Base-by-base conservation (phyloP, 1,140 invertebrate species). In the Camponotus floridanus region DNA sequence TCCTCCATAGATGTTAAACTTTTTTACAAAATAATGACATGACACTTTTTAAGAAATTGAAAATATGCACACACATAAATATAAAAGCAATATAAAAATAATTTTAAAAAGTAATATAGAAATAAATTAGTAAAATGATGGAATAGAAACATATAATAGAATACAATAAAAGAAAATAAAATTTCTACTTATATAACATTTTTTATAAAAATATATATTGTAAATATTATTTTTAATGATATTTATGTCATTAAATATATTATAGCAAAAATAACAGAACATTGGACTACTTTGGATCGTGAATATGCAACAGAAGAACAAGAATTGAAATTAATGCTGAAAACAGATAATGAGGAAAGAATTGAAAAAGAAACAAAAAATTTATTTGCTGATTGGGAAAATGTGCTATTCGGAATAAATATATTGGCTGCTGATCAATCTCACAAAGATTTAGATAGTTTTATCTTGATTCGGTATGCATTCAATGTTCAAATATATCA, bases 241-340 rank as follows among this genome's bases (percentile, higher is more conserved):
- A n/a, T 42, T 42, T 85, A 31, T 51, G 15, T 51, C 18, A 18
- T 15, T 1, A 51, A 15, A 51, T 21, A 70, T 73, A 55, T 91
- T 91, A 45, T 42, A 95, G 94, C 67, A 3, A 93, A 94, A 80
- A 84, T 95, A 85, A 89, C 68, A 15, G 91, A 94, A 73, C 93
- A 94, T 15, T 95, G 95, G 95, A 86, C 65, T 42, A 68, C 61
- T 33, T 80, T 95, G 55, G 93, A 95, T 87, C 86, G 87, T 57
- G 93, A 95, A 64, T 95, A 95, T 91, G 92, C 91, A 0, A 71
- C 93, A 18, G 94, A 95, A 87, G 94, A 95, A 74, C 93, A 94
- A 76, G 94, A 94, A 26, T 88, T 95, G 18, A 95, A 94, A 85
- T 76, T 94, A 26, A 95, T 95, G 94, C 87, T 95, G 21, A 91